Percentiles rank a stretch among this genome's conserved stretches.
Conservation (phyloP, 2,113 vertebrate species). For the Macquaria ambigua region DNA sequence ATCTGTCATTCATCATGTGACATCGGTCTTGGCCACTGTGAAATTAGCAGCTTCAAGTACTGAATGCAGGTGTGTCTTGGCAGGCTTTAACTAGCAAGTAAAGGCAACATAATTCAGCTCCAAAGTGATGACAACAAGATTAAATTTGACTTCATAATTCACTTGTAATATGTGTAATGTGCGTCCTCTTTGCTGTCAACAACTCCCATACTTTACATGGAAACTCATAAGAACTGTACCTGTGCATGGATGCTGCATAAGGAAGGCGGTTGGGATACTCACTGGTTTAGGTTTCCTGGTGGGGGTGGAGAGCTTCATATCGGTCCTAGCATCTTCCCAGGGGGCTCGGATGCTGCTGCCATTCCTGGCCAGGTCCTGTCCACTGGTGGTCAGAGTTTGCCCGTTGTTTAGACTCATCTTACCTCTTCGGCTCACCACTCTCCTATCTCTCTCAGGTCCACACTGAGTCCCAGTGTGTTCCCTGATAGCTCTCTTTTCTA, state of each 20-base stretch:
- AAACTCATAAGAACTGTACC: background rate
- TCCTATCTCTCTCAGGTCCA: constrained; percentile 28
- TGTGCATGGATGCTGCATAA: background rate
- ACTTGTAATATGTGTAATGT: background rate
- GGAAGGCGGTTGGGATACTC: constrained; percentile 47
- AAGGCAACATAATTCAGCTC: background rate
- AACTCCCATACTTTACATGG: background rate
- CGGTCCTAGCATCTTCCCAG: constrained; percentile 58
- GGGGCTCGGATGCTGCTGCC: constrained; percentile 29
- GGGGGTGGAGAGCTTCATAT: constrained; percentile 64
- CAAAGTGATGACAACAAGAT: background rate
- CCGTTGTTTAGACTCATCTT: constrained; percentile 71
- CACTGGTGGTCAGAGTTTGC: constrained; percentile 54
- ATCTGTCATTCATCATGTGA: constrained; percentile 7
- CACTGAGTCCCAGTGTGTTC: constrained; percentile 45
- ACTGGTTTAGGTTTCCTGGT: constrained; percentile 76
- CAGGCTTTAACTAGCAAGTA: background rate
- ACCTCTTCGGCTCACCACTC: constrained; percentile 17
- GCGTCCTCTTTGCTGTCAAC: background rate
- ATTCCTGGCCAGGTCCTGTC: constrained; percentile 60
- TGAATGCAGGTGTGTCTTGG: background rate
- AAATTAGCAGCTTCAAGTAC: background rate
- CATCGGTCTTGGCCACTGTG: background rate
- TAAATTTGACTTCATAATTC: background rate
- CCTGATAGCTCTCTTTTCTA: background rate